phyloP scores from a whole-genome alignment of 2,888 invertebrate genomes.

The Lithosia quadra region DNA sequence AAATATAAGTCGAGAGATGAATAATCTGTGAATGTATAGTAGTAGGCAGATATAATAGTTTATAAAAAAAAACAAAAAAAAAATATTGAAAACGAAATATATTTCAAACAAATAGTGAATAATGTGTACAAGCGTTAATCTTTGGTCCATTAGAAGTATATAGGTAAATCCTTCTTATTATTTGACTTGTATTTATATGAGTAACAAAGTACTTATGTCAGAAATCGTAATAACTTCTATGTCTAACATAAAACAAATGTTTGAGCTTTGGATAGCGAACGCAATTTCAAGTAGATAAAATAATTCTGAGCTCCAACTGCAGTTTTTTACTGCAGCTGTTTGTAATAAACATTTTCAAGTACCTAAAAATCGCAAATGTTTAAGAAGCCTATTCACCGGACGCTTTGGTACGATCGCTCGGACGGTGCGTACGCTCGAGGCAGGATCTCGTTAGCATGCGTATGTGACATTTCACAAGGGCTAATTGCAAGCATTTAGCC shows the following conservation, averaged over 20 bases:
- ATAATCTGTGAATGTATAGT: not conserved
- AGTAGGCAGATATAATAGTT: not conserved
- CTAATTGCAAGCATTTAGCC: conserved; percentile 86
- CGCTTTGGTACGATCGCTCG: conserved; percentile 23
- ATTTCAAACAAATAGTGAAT: too few relatives aligned
- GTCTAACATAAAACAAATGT: not conserved
- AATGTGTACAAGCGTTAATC: too few relatives aligned
- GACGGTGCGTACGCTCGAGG: conserved; percentile 64
- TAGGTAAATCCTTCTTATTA: too few relatives aligned
- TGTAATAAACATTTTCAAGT: not conserved
- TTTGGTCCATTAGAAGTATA: too few relatives aligned
- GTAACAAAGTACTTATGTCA: too few relatives aligned
- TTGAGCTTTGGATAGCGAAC: not conserved
- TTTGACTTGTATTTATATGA: too few relatives aligned
- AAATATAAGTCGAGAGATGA: not conserved
- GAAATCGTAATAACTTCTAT: not conserved
- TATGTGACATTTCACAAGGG: conserved; percentile 85
- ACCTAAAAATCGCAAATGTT: conserved; percentile 43
- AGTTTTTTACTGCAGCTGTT: not conserved
- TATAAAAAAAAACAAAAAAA: too few relatives aligned
- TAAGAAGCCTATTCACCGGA: conserved; percentile 31
- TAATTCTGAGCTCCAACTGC: not conserved
- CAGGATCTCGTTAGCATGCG: conserved; percentile 84
- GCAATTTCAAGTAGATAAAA: not conserved
- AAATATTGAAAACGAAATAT: too few relatives aligned